Conservation (phyloP, 2,888 invertebrate genomes). For the Hermaeophaga mercurialis region DNA sequence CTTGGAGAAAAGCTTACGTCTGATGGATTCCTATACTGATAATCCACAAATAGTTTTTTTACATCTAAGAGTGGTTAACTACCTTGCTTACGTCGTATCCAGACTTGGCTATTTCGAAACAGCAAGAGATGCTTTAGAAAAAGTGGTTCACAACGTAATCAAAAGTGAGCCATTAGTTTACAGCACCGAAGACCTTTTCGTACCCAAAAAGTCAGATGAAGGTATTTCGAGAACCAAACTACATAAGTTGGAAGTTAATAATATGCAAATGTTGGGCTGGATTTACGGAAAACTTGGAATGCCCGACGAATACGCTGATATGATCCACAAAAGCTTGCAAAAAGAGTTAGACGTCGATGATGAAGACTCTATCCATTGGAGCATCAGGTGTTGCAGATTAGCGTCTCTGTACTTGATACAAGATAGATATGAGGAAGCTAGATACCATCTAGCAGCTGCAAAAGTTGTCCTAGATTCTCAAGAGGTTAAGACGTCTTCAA, state of each 20-base stretch:
- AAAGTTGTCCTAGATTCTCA: conserved; percentile 63
- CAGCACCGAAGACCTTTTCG: conserved; percentile 63
- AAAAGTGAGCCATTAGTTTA: conserved; percentile 45
- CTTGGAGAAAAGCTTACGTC: conserved; percentile 47
- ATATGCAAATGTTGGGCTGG: conserved; percentile 67
- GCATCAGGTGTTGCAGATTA: conserved; percentile 61
- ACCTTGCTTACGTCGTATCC: conserved; percentile 63
- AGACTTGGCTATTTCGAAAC: conserved; percentile 60
- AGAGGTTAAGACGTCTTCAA: conserved; percentile 57
- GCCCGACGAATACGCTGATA: conserved; percentile 61
- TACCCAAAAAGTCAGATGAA: conserved; percentile 45
- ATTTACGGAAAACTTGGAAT: conserved; percentile 63
- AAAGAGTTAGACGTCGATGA: conserved; percentile 64
- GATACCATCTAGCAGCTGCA: conserved; percentile 71
- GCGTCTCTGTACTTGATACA: conserved; percentile 56
- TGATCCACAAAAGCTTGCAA: conserved; percentile 63
- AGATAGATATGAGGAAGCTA: conserved; percentile 56
- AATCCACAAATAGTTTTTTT: conserved; percentile 57
- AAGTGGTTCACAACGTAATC: conserved; percentile 52
- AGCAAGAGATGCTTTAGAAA: conserved; percentile 61
- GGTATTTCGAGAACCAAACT: conserved; percentile 47
- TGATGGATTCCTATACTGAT: conserved; percentile 42
- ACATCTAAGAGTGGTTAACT: conserved; percentile 63
- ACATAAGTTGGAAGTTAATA: conserved; percentile 65
- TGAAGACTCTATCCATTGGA: conserved; percentile 65